Conservation (phyloP, 2,888 invertebrate genomes). For the Tetrapedia diversipes region DNA sequence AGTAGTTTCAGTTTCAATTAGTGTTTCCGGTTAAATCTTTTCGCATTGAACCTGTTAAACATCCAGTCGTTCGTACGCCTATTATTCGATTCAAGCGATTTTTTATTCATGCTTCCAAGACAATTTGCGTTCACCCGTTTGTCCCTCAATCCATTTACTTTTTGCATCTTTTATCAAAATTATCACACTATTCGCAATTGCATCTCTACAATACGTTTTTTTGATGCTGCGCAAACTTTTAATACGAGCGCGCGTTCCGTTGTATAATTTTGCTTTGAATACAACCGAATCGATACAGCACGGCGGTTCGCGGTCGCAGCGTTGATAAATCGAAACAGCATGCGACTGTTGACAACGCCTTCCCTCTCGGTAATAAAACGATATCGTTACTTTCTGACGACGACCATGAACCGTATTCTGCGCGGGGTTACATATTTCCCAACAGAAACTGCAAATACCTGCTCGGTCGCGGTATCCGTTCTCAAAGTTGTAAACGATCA, state of each 20-base stretch:
- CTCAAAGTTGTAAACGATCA: conserved; percentile 27
- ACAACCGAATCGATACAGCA: conserved; percentile 1
- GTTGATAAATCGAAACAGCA: conserved; percentile 24
- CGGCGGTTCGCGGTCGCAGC: background rate
- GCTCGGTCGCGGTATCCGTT: conserved; percentile 20
- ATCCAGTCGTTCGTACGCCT: too few species aligned
- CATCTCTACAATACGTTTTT: too few species aligned
- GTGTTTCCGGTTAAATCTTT: too few species aligned
- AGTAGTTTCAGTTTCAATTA: too few species aligned
- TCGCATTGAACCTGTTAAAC: too few species aligned
- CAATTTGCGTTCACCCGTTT: too few species aligned
- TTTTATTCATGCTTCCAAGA: too few species aligned
- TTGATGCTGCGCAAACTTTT: too few species aligned
- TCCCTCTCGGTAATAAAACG: conserved; percentile 29
- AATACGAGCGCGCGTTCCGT: background rate
- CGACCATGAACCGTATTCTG: background rate
- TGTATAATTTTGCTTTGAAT: conserved; percentile 19
- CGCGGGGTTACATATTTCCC: conserved; percentile 25
- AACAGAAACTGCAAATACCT: conserved; percentile 26
- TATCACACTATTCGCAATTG: too few species aligned
- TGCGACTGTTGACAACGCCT: conserved; percentile 17
- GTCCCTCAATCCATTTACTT: too few species aligned
- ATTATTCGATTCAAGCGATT: too few species aligned
- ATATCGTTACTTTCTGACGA: conserved; percentile 21
- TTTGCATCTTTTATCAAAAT: too few species aligned